Base-by-base conservation (phyloP, 2,888 invertebrate genomes). In the Harpalus rufipes region DNA sequence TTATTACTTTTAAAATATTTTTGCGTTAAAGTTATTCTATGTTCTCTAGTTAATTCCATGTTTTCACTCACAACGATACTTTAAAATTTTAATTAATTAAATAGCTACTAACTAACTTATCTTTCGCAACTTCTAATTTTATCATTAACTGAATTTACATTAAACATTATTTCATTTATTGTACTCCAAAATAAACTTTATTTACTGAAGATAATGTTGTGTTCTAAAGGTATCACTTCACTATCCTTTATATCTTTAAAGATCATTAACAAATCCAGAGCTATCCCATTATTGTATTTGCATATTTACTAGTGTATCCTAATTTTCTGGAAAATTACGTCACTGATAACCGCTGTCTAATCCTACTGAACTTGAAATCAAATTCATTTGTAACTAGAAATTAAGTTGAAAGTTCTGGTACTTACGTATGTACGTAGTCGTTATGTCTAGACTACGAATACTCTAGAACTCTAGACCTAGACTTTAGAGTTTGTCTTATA, bases 401-500 rank as follows among this genome's bases (percentile, higher is more conserved):
- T 63, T 63, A 63, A 18, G 10, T 63, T 21, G 18, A 63, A 21
- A 25, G 63, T 63, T 63, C 59, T 7, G 59, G 14, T 59, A 59
- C 16, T 12, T 59, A 14, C 59, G 16, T 59, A 12, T 21, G 63
- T 21, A 21, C 2, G 44, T 51, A 51, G 10, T 51, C 44, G 12
- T 8, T 12, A 51, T 10, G 44, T 51, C 44, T 51, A 51, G 44
- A 10, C 44, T 12, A 7, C 3, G 6, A 32, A 5, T 32, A 32
- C 32, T 32, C 32, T 32, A 32, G 32, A 32, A 6, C 3, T 32
- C 32, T 32, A 63, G n/a, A 14, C 41, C 32, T 32, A 63, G n/a
- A 14, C 41, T 41, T 10, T 74, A 16, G 41, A 68, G 44, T 74
- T 74, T 72, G 44, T n/a, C 44, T 44, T 74, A 74, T 16, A 44